Conservation (phyloP, 30 jellyfish, hydroid and myxozoan genomes). For the Mastigias papua region DNA sequence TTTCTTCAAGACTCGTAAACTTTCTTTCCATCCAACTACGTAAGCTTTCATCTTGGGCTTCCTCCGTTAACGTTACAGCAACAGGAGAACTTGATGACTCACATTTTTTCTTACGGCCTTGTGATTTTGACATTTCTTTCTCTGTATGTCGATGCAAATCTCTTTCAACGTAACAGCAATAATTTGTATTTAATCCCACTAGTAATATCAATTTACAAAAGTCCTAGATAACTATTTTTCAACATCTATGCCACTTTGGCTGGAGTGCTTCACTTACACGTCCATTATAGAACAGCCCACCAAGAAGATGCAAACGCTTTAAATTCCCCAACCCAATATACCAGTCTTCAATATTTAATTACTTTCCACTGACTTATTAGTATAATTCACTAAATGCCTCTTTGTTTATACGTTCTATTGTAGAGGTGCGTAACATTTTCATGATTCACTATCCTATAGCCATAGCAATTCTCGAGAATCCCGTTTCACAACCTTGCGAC, state of each 20-base stretch:
- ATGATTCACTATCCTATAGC: no score
- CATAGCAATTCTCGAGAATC: no score
- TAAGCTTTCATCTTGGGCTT: slow-evolving; percentile 8
- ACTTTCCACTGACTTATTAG: no score
- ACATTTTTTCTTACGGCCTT: slow-evolving; percentile 16
- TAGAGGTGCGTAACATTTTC: no score
- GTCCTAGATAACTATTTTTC: background rate
- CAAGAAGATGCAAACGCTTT: no score
- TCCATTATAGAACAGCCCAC: background rate
- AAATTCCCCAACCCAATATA: no score
- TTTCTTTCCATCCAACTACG: background rate
- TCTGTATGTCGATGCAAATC: slow-evolving; percentile 2
- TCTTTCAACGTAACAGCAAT: background rate
- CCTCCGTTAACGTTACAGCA: slow-evolving; percentile 10
- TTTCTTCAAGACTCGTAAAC: slow-evolving; percentile 17
- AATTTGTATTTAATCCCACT: background rate
- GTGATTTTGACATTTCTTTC: slow-evolving; percentile 5
- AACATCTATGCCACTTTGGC: slow-evolving; percentile 16
- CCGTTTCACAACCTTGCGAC: no score
- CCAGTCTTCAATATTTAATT: no score
- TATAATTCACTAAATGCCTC: no score
- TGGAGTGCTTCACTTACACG: slow-evolving; percentile 1
- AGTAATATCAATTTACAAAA: slow-evolving; percentile 13
- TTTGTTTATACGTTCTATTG: no score
- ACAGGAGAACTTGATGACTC: slow-evolving; percentile 19